Evolutionary conservation across 2,888 invertebrate species (phyloP).

Genomic region (Nemapogon koenigi): DNA sequence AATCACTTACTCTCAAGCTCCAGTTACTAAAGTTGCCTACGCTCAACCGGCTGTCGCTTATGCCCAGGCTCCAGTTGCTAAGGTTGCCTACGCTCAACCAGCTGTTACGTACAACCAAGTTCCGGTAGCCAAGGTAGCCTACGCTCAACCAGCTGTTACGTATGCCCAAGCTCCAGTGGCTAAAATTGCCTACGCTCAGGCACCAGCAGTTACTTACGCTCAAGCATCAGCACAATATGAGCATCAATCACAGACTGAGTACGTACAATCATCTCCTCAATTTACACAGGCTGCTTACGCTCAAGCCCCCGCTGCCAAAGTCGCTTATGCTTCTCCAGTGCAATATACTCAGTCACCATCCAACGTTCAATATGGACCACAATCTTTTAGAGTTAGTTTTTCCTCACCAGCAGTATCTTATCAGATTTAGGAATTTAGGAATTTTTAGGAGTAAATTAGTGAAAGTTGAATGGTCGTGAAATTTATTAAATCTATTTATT

Average conservation of each 20-base stretch:
- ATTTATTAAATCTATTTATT: no score
- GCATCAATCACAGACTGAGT: constrained; percentile 21
- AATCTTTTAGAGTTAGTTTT: constrained; percentile 28
- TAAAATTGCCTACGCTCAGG: constrained; percentile 23
- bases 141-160: no score
- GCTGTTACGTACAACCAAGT: constrained; percentile 21
- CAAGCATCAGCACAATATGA: constrained; percentile 24
- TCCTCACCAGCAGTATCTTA: constrained; percentile 44
- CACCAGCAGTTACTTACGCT: constrained; percentile 18
- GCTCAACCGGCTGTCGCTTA: constrained; percentile 7
- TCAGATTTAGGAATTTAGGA: constrained; percentile 34
- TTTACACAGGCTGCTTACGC: constrained; percentile 1
- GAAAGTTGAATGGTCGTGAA: no score
- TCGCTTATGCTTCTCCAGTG: constrained; percentile 12
- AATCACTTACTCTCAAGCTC: constrained; percentile 18
- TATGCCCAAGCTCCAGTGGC: constrained; percentile 20
- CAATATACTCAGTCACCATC: no score
- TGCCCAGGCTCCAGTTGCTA: constrained; percentile 20
- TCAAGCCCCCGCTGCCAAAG: constrained; percentile 20
- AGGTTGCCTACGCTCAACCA: constrained; percentile 25
- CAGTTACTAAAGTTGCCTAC: constrained; percentile 3
- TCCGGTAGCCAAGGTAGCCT: constrained; percentile 18
- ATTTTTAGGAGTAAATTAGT: no score
- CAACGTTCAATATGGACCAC: background rate
- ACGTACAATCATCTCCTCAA: constrained; percentile 21